These are phyloP conservation scores for Sarcophaga bullata DNA, from an alignment of 1,140 invertebrate species.

Conservation along the genomic window DNA sequence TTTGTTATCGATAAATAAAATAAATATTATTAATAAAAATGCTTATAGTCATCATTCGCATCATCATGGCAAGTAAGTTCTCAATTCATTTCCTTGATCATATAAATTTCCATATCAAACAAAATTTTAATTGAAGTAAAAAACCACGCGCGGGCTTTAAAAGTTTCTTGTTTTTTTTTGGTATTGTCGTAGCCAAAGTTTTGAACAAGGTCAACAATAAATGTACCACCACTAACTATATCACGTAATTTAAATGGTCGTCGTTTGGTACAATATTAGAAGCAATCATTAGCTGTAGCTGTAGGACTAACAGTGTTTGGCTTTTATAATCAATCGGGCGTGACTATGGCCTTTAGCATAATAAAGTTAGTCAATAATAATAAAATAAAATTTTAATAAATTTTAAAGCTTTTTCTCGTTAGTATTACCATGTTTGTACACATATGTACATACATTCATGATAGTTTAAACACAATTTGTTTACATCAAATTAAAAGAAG, in stretches of 20 bases:
- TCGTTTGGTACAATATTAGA: too few species aligned
- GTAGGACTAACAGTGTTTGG: background rate
- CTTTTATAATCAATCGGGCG: constrained; percentile 8
- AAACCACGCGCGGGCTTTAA: too few species aligned
- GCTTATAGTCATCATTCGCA: background rate
- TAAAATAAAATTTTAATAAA: background rate
- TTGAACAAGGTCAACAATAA: constrained; percentile 1
- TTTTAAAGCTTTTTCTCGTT: too few species aligned
- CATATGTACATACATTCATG: too few species aligned
- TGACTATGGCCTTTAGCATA: constrained; percentile 2
- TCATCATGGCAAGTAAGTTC: too few species aligned
- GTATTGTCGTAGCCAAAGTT: background rate
- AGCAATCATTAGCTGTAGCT: background rate
- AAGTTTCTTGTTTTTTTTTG: background rate
- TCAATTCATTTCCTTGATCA: too few species aligned
- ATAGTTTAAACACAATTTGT: background rate
- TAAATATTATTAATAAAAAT: background rate
- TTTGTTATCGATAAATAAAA: background rate
- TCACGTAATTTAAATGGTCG: too few species aligned
- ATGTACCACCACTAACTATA: too few species aligned
- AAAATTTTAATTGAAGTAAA: too few species aligned
- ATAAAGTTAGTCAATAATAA: constrained; percentile 8
- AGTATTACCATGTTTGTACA: too few species aligned
- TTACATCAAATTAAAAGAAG: background rate
- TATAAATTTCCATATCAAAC: too few species aligned